Evolutionary conservation across 2,888 invertebrate species (phyloP), one percentile per base, ranked within the genome.

Genomic region (Serripes groenlandicus): DNA sequence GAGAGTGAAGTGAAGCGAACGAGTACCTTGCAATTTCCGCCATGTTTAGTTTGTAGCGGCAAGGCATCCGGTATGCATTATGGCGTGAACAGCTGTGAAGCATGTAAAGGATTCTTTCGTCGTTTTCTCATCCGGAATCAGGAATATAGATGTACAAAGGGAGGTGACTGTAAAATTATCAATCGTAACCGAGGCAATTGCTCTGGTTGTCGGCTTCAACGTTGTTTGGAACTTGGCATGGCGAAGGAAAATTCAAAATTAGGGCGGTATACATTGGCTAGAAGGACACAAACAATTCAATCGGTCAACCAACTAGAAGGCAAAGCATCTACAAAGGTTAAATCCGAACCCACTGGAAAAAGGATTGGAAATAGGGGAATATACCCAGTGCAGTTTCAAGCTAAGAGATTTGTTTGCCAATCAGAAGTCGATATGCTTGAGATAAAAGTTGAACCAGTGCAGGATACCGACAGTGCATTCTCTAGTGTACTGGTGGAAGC

Each of bases 81-180:
- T 62, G 86, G 86, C 5, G 83, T 86, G 1, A 86, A 81, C 58
- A 86, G 77, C 32, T 86, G 86, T 30, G 86, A 86, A 58, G 83
- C 86, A 2, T 86, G 86, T 52, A 86, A 86, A 54, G 86, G 81
- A n/a, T 86, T 86, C 42, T 86, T 86, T 37, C 35, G 83, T 9
- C 52, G 86, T 15, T 86, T 76, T 32, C 72, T 86, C 0, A 78
- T 77, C 23, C 49, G 82, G 69, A 86, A 80, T 15, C 83, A 86
- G 60, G 83, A 81, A 7, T 86, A 83, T 54, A 83, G 79, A 62
- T 86, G 86, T 73, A 35, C 71, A 0, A 86, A 84, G 62, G 78
- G 72, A 11, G 83, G 83, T 23, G 72, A 79, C 23, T 86, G 86
- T 58, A 56, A 42, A 52, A 74, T 86, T 18, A 73, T 81, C 49